phyloP scores from a whole-genome alignment of 2,888 invertebrate genomes.

The Temnothorax ravouxi region DNA sequence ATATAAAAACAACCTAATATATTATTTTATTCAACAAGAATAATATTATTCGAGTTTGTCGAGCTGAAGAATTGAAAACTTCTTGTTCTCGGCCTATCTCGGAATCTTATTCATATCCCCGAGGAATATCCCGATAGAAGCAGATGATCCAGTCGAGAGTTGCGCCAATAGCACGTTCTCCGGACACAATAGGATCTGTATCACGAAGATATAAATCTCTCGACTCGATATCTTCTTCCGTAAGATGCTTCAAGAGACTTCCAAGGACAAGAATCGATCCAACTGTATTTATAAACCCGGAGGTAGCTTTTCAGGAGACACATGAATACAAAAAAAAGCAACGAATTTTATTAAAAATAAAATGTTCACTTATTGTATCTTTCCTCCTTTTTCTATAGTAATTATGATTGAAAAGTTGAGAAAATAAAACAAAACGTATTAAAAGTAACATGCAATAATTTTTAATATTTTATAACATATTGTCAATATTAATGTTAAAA shows the following conservation, averaged over 20 bases:
- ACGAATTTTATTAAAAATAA: background rate
- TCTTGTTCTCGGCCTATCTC: slow-evolving; percentile 36
- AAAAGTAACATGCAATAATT: background rate
- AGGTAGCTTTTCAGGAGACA: slow-evolving; percentile 2
- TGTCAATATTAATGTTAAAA: background rate
- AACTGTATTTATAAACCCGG: background rate
- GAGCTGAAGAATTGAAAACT: background rate
- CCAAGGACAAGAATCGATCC: slow-evolving; percentile 36
- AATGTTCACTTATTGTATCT: background rate
- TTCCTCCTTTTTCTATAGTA: background rate
- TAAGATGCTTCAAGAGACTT: slow-evolving; percentile 23
- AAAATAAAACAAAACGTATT: background rate
- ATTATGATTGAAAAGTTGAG: background rate
- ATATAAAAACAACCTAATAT: background rate
- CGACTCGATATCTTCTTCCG: slow-evolving; percentile 27
- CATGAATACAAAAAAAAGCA: background rate
- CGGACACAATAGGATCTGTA: slow-evolving; percentile 28
- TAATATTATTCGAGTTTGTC: background rate
- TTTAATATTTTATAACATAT: background rate
- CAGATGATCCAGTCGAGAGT: slow-evolving; percentile 13
- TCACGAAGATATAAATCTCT: slow-evolving; percentile 25
- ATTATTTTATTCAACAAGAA: slow-evolving; percentile 8
- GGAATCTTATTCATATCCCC: slow-evolving; percentile 24
- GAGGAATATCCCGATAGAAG: slow-evolving; percentile 54
- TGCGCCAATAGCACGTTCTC: slow-evolving; percentile 23